Conservation (phyloP, 2,888 invertebrate species). For the Prenolepis imparis region DNA sequence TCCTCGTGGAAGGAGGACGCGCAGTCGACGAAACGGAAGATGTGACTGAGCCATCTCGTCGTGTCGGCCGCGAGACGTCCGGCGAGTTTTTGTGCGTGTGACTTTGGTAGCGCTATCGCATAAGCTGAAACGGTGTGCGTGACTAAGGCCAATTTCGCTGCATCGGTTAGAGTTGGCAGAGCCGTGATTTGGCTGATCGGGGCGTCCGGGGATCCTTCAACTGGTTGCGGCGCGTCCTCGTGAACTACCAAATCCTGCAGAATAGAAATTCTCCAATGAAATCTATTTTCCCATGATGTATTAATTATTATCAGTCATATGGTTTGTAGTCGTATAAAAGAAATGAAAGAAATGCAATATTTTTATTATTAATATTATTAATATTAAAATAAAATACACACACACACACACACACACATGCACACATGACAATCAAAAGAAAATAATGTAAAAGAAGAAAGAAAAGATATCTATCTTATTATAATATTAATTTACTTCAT, state of each 20-base stretch:
- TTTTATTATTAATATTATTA: too few species aligned
- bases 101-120: conserved; percentile 93
- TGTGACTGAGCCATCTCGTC: conserved; percentile 94
- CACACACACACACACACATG: too few species aligned
- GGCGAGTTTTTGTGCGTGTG: conserved; percentile 93
- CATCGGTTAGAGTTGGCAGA: conserved; percentile 84
- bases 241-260: conserved; percentile 84
- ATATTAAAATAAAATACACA: neutral
- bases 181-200: conserved; percentile 80
- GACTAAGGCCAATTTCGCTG: conserved; percentile 90
- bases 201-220: conserved; percentile 88
- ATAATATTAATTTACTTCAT: too few species aligned
- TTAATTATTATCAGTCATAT: too few species aligned
- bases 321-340: too few species aligned
- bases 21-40: conserved; percentile 93
- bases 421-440: neutral
- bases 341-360: too few species aligned
- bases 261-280: neutral
- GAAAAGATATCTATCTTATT: too few species aligned
- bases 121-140: conserved; percentile 96
- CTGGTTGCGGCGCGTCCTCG: conserved; percentile 81
- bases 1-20: conserved; percentile 96
- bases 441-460: neutral
- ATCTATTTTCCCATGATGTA: too few species aligned
- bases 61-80: conserved; percentile 94